Conservation (phyloP, 2,888 invertebrate species). For the Drosophila picticornis region DNA sequence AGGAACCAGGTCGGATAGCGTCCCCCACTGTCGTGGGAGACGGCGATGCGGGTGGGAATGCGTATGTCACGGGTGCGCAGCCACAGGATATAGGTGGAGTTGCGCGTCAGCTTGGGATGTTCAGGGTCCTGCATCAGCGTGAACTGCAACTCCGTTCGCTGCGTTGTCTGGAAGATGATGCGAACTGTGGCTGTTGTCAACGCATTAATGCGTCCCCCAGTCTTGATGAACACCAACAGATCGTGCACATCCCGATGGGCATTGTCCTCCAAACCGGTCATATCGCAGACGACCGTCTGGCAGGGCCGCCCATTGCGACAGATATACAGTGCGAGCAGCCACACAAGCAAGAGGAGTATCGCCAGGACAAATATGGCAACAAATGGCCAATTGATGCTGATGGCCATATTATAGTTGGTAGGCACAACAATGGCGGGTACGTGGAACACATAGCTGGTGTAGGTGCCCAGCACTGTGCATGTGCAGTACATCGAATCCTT, state of each 20-base stretch:
- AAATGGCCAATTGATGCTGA: neutral
- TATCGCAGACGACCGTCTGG: constrained; percentile 47
- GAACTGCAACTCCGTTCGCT: constrained; percentile 26
- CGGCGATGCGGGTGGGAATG: constrained; percentile 48
- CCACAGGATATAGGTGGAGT: constrained; percentile 52
- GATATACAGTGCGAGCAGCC: constrained; percentile 10
- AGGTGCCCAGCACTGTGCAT: constrained; percentile 55
- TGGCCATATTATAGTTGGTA: neutral
- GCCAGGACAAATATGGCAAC: neutral
- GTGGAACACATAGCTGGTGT: constrained; percentile 55
- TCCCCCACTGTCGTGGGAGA: constrained; percentile 59
- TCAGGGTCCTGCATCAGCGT: constrained; percentile 56
- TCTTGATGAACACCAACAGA: constrained; percentile 48
- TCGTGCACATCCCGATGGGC: constrained; percentile 49
- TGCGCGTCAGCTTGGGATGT: constrained; percentile 36
- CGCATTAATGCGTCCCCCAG: constrained; percentile 56
- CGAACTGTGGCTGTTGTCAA: constrained; percentile 58
- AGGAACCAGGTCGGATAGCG: constrained; percentile 66
- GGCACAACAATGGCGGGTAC: constrained; percentile 34
- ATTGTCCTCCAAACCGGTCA: constrained; percentile 28
- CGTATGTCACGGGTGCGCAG: constrained; percentile 60
- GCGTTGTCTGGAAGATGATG: constrained; percentile 40
- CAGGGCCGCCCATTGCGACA: constrained; percentile 16
- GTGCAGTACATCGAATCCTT: constrained; percentile 34
- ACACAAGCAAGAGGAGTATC: neutral